phyloP scores from a whole-genome alignment of 2,888 invertebrate genomes.

The Drosophila dives region DNA sequence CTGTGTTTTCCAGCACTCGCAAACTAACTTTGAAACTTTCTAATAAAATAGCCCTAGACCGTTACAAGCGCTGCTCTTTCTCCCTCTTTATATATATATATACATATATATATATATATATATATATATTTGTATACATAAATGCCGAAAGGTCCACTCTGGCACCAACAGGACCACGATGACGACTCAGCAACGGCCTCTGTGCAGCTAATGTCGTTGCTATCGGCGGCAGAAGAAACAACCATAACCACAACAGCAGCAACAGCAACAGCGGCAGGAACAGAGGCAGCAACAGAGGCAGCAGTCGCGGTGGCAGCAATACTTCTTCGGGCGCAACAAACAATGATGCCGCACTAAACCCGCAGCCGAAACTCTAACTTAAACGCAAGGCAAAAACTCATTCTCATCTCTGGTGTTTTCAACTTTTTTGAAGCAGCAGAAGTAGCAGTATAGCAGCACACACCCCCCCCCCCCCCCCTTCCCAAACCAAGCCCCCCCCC shows the following conservation, averaged over 20 bases:
- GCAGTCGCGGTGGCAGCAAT: conserved; percentile 18
- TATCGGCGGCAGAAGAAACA: conserved; percentile 46
- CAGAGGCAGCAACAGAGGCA: conserved; percentile 25
- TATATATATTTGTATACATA: neutral
- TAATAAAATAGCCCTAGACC: conserved; percentile 71
- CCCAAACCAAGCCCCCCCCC: too few species aligned
- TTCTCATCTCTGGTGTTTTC: conserved; percentile 13
- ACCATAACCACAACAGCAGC: conserved; percentile 65
- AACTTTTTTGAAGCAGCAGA: neutral
- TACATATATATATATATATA: neutral
- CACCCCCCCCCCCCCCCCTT: neutral
- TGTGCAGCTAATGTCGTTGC: conserved; percentile 53
- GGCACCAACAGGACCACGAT: conserved; percentile 22
- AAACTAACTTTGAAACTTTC: conserved; percentile 75
- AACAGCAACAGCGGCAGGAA: conserved; percentile 52
- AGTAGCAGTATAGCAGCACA: neutral
- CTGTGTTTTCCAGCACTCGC: conserved; percentile 62
- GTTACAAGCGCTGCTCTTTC: conserved; percentile 13
- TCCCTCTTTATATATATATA: neutral
- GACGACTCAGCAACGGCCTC: conserved; percentile 29
- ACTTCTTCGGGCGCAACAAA: conserved; percentile 51
- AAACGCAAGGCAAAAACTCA: conserved; percentile 20
- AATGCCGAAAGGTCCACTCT: conserved; percentile 31
- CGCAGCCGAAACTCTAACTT: conserved; percentile 28
- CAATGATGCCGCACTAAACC: conserved; percentile 56